Evolutionary conservation across 2,113 vertebrate species (phyloP).

Genomic region (Hiodon tergisus): DNA sequence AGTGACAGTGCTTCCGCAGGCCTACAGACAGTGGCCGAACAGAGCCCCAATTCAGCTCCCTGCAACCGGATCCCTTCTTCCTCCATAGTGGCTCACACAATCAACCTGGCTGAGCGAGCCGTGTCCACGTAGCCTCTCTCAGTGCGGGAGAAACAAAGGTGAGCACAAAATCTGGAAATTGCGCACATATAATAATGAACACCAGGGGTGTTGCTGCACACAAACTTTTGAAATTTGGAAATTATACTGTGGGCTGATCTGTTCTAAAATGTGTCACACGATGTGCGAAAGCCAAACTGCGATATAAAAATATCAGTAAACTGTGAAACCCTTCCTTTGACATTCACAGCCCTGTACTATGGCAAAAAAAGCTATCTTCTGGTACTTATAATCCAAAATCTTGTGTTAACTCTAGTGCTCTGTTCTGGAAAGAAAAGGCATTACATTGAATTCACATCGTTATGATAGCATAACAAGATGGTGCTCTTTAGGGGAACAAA

Average conservation of each 20-base stretch:
- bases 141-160: too few species aligned
- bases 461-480: background rate
- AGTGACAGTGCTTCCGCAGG: constrained; percentile 46
- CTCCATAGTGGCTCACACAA: constrained; percentile 35
- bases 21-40: constrained; percentile 55
- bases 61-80: constrained; percentile 58
- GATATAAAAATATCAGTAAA: background rate
- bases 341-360: background rate
- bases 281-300: background rate
- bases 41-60: constrained; percentile 59
- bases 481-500: background rate
- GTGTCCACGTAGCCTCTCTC: constrained; percentile 6
- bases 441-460: background rate
- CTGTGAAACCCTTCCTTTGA: too few species aligned
- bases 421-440: background rate
- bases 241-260: too few species aligned
- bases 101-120: background rate
- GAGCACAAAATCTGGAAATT: too few species aligned
- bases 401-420: background rate
- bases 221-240: too few species aligned
- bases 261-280: too few species aligned
- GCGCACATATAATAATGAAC: too few species aligned
- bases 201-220: too few species aligned
- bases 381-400: background rate
- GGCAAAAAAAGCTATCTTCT: background rate